A percentile compares a stretch with the other conserved stretches of the same genome.
Evolutionary conservation across 2,113 vertebrate genomes (phyloP).

Genomic region (Pelodiscus sinensis): DNA sequence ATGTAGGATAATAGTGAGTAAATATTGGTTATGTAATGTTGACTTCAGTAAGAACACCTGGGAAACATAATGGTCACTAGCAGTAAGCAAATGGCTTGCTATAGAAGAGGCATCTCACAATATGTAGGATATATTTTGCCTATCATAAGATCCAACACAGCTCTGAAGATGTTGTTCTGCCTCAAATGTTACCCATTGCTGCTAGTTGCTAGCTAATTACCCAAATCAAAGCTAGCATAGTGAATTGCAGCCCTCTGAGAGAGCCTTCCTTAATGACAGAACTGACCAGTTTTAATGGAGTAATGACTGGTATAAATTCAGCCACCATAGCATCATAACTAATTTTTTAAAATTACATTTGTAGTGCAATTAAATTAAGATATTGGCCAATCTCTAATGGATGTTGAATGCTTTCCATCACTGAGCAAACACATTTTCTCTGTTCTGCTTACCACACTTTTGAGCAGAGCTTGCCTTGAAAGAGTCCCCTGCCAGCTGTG

Average conservation of each 20-base stretch:
- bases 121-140: neutral
- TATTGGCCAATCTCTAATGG: conserved; percentile 39
- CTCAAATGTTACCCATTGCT: conserved; percentile 14
- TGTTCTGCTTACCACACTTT: conserved; percentile 10
- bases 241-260: neutral
- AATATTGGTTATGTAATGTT: neutral
- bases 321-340: conserved; percentile 36
- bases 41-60: neutral
- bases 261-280: conserved; percentile 26
- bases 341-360: conserved; percentile 31
- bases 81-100: conserved; percentile 3
- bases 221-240: conserved; percentile 3
- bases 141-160: neutral
- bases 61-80: neutral
- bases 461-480: conserved; percentile 23
- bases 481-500: conserved; percentile 41
- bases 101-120: neutral
- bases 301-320: conserved; percentile 3
- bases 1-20: neutral
- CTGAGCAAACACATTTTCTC: conserved; percentile 48
- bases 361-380: conserved; percentile 31
- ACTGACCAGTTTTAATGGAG: neutral
- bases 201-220: conserved; percentile 42
- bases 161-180: neutral
- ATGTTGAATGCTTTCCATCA: conserved; percentile 9